Evolutionary conservation across 2,113 vertebrate genomes (phyloP).

Genomic region (Anthoscopus minutus): DNA sequence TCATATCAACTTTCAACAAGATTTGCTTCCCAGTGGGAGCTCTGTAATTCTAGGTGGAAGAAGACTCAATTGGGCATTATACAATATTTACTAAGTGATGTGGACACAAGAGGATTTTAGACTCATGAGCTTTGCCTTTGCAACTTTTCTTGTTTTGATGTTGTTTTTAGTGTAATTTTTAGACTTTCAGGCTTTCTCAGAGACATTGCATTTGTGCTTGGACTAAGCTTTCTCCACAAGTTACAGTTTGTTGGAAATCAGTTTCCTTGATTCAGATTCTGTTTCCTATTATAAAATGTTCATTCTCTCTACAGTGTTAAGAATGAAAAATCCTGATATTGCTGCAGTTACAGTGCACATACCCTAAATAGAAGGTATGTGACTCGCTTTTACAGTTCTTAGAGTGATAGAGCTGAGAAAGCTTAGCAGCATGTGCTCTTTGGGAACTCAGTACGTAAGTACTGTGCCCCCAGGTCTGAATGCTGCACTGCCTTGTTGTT

Average conservation of each 20-base stretch:
- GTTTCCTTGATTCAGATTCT: neutral
- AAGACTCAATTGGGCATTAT: neutral
- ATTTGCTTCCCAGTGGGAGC: neutral
- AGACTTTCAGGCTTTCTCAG: neutral
- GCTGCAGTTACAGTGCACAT: neutral
- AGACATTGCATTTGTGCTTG: neutral
- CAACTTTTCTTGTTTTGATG: neutral
- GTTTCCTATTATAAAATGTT: neutral
- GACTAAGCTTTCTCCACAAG: neutral
- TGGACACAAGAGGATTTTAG: neutral
- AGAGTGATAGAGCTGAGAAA: neutral
- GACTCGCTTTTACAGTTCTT: neutral
- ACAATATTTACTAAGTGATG: neutral
- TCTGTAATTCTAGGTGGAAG: neutral
- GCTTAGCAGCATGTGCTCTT: neutral
- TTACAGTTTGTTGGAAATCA: neutral
- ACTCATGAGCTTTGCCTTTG: neutral
- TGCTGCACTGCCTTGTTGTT: fast-evolving
- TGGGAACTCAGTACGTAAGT: neutral
- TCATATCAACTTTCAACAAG: neutral
- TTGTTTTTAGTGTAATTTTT: neutral
- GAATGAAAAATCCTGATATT: neutral
- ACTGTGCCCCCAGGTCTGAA: neutral
- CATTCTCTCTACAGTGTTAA: neutral
- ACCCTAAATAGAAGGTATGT: neutral